Base-by-base conservation (phyloP, 2,888 invertebrate species). In the Melieria omissa region DNA sequence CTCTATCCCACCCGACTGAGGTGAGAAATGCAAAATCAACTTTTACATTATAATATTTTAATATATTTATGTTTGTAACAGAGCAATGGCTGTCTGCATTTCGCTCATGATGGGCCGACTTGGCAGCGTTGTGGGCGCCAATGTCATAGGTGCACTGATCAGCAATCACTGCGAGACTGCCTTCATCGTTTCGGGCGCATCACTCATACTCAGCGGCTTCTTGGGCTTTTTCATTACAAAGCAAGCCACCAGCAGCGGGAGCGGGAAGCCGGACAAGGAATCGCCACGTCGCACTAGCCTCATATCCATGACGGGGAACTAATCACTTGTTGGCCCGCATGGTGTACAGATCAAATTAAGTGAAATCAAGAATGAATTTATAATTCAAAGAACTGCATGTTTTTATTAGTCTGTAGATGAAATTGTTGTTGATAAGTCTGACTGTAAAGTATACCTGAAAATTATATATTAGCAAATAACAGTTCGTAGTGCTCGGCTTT, bases 71-170 rank as follows among this genome's bases (percentile, higher is more conserved):
- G 45, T 42, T 49, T 55, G 9, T 57, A 71, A 81, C 67, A 85
- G 89, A 77, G 89, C 87, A 16, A 89, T 89, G 89, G 89, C 89
- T 29, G 79, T 89, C 64, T 88, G 89, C 49, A 87, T 89, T 70
- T 88, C 89, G 0, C 78, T 89, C 4, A 89, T 89, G 88, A 86
- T 88, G 80, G 89, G 89, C 14, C 84, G 89, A 45, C 73, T 82
- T 47, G 89, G 89, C 0, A 88, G 88, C 62, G 87, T 89, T 67
- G 83, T 86, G 29, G 89, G 89, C 4, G 86, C 88, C 3, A 88
- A 88, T 77, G 74, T 88, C 41, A 81, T 87, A 5, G 89, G 89
- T 7, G 79, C 84, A 8, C 75, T 89, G 4, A 81, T 89, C 41
- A 87, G 88, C 67, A 82, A 85, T 73, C 79, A 87, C 62, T 89